Conservation (phyloP, 2,113 vertebrate species). For the Semnornis frantzii region DNA sequence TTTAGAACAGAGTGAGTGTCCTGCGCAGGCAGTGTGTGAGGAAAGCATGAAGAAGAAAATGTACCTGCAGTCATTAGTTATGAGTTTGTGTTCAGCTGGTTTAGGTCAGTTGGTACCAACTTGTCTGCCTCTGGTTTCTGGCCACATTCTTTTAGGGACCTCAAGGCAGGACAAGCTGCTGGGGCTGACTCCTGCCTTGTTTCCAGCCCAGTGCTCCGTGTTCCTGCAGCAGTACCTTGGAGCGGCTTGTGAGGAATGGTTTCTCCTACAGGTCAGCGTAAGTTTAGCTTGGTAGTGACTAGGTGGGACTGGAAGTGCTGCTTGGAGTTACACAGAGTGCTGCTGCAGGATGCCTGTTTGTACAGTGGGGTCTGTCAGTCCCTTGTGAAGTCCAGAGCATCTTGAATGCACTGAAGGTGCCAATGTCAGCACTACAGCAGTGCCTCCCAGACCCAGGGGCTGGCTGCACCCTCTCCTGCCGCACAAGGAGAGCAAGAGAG, state of each 20-base stretch:
- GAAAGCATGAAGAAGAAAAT: background rate
- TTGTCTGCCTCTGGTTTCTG: background rate
- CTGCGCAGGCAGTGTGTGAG: background rate
- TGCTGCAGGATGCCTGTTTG: background rate
- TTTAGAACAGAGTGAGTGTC: background rate
- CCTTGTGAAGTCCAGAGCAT: background rate
- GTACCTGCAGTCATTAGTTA: background rate
- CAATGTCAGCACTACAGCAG: too few relatives aligned
- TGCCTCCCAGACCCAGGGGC: background rate
- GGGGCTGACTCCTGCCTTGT: background rate
- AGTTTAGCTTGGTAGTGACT: background rate
- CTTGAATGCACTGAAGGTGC: background rate
- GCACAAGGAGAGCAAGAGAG: background rate
- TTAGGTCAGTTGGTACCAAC: background rate
- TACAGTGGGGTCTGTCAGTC: background rate
- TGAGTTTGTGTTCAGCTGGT: background rate
- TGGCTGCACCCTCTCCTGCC: background rate
- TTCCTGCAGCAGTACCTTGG: background rate
- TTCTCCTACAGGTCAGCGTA: background rate
- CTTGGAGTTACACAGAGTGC: background rate
- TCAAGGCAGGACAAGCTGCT: background rate
- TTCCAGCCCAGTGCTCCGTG: background rate
- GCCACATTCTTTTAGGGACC: background rate
- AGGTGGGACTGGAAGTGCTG: accelerated
- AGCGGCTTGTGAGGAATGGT: background rate